Conservation (phyloP, 2,888 invertebrate genomes). For the Drosophila suboccidentalis region DNA sequence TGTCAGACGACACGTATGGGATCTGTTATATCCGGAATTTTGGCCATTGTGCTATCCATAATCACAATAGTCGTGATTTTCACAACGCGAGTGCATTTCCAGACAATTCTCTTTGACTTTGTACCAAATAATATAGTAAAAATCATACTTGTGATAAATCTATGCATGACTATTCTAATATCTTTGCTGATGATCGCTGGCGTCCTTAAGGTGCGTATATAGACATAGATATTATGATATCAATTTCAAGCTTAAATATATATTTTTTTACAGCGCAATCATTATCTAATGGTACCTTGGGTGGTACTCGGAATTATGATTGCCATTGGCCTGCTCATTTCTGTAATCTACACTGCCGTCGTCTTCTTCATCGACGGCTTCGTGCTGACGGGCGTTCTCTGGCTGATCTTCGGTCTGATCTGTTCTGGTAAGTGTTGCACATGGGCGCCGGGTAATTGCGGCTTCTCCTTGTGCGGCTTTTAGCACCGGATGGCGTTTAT, state of each 20-base stretch:
- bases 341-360: constrained; percentile 92
- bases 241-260: background rate
- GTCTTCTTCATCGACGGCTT: constrained; percentile 90
- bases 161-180: constrained; percentile 93
- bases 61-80: constrained; percentile 90
- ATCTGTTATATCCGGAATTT: constrained; percentile 90
- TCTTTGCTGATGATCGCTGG: constrained; percentile 92
- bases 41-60: constrained; percentile 92
- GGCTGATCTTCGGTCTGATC: constrained; percentile 88
- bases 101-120: constrained; percentile 92
- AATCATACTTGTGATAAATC: constrained; percentile 92
- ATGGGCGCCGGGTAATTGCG: constrained; percentile 6
- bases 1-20: constrained; percentile 91
- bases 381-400: constrained; percentile 87
- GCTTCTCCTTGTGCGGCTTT: constrained; percentile 60
- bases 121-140: constrained; percentile 90
- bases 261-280: constrained; percentile 88
- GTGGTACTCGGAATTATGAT: constrained; percentile 93
- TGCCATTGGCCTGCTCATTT: constrained; percentile 91
- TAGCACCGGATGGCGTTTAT: constrained; percentile 68
- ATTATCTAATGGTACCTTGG: constrained; percentile 94
- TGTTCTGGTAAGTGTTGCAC: constrained; percentile 87
- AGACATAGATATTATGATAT: background rate
- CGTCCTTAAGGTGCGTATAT: constrained; percentile 89
- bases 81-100: constrained; percentile 89